phyloP scores from a whole-genome alignment of 2,797 vertebrate genomes.

The Aeoliscus strigatus region DNA sequence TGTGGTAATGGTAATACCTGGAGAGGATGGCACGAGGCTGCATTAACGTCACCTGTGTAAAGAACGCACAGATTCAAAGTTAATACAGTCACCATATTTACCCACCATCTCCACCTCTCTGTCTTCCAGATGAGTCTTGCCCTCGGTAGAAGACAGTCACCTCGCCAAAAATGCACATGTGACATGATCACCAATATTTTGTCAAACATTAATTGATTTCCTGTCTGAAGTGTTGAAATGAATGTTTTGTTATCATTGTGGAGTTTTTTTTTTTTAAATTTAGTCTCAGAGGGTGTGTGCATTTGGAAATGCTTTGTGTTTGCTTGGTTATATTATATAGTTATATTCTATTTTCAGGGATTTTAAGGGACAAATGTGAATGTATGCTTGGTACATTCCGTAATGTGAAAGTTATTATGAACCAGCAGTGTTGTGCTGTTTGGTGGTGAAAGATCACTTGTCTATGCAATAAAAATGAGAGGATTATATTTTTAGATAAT shows the following conservation, averaged over 20 bases:
- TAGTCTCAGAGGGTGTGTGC: slow-evolving; percentile 17
- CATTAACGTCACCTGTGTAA: slow-evolving; percentile 19
- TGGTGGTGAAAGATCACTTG: slow-evolving; percentile 41
- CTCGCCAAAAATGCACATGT: slow-evolving; percentile 53
- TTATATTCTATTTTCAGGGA: slow-evolving; percentile 30
- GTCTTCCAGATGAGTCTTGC: slow-evolving; percentile 79
- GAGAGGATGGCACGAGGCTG: background rate
- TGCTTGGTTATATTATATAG: slow-evolving; percentile 9
- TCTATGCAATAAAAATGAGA: slow-evolving; percentile 53
- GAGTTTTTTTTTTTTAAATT: slow-evolving; percentile 12
- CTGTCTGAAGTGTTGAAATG: slow-evolving; percentile 10
- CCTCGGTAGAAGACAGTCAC: slow-evolving; percentile 67
- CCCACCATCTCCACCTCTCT: slow-evolving; percentile 40
- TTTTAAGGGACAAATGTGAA: slow-evolving; percentile 30
- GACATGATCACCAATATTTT: slow-evolving; percentile 40
- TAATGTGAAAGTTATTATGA: slow-evolving; percentile 7
- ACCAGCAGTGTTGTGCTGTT: slow-evolving; percentile 24
- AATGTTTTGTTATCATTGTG: slow-evolving; percentile 16
- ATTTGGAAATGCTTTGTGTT: slow-evolving; percentile 13
- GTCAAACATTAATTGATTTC: slow-evolving; percentile 11
- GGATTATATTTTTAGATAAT: slow-evolving; percentile 29
- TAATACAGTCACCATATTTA: slow-evolving; percentile 16
- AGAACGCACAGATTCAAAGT: slow-evolving; percentile 5
- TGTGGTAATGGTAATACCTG: too few species aligned
- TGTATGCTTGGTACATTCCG: slow-evolving; percentile 38